These are phyloP conservation scores for Tachyglossus aculeatus DNA, from an alignment of 2,797 vertebrate species.

Conservation along the genomic window DNA sequence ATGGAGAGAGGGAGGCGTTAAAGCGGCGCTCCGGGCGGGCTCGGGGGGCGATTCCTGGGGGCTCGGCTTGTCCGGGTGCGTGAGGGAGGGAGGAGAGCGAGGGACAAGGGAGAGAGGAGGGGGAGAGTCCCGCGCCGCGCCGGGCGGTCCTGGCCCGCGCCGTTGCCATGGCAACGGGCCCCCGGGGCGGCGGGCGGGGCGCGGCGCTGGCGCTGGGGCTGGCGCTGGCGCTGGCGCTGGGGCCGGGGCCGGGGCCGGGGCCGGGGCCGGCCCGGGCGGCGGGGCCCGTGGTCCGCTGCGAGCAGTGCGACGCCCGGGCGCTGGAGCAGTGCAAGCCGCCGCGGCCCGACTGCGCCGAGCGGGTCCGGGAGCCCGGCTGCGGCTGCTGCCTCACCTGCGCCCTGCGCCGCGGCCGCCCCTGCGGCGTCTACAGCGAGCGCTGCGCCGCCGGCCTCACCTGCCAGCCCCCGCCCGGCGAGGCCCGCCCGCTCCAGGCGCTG, in stretches of 20 bases:
- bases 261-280: slow-evolving; percentile 65
- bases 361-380: slow-evolving; percentile 87
- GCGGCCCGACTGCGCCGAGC: slow-evolving; percentile 77
- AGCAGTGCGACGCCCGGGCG: slow-evolving; percentile 83
- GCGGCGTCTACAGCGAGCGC: slow-evolving; percentile 90
- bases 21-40: background rate
- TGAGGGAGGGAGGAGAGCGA: background rate
- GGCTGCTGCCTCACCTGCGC: slow-evolving; percentile 92
- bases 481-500: slow-evolving; percentile 85
- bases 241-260: slow-evolving; percentile 64
- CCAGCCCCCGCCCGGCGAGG: slow-evolving; percentile 80
- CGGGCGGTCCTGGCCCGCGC: background rate
- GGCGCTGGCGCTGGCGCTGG: slow-evolving; percentile 65
- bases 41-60: background rate
- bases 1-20: no score
- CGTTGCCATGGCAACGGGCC: slow-evolving; percentile 77
- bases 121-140: no score
- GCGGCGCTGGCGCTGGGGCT: slow-evolving; percentile 78
- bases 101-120: no score
- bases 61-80: background rate
- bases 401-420: slow-evolving; percentile 77
- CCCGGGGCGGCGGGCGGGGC: no score
- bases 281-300: slow-evolving; percentile 87
- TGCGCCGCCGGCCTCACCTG: slow-evolving; percentile 85
- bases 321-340: slow-evolving; percentile 83